Conservation (phyloP, 2,888 invertebrate species). For the Lasioglossum marginatum region DNA sequence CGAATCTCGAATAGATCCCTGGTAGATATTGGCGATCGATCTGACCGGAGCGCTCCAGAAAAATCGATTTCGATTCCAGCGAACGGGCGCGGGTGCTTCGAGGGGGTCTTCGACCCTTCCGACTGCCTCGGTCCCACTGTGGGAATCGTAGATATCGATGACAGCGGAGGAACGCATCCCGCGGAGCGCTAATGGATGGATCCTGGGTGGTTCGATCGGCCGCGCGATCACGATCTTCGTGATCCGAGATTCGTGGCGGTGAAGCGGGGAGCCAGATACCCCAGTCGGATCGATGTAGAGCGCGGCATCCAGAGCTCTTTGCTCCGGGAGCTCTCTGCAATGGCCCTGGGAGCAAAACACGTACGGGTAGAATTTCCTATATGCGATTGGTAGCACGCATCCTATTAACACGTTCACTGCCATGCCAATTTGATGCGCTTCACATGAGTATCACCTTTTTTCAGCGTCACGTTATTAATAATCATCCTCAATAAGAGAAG, state of each 20-base stretch:
- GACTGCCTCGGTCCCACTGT: conserved; percentile 63
- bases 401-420: background rate
- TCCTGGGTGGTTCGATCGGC: conserved; percentile 81
- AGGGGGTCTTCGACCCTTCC: conserved; percentile 54
- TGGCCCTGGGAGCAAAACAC: background rate
- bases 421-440: background rate
- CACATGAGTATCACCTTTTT: too few relatives aligned
- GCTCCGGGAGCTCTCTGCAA: background rate
- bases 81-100: conserved; percentile 56
- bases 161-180: conserved; percentile 78
- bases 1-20: background rate
- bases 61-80: conserved; percentile 27
- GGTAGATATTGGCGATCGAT: background rate
- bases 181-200: conserved; percentile 83
- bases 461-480: too few relatives aligned
- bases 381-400: background rate
- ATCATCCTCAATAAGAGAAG: too few relatives aligned
- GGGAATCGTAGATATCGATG: conserved; percentile 80
- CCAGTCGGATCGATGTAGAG: conserved; percentile 10
- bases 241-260: conserved; percentile 32
- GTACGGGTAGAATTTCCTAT: background rate
- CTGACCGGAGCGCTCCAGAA: conserved; percentile 8
- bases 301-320: background rate
- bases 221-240: conserved; percentile 66
- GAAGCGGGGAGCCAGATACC: background rate